These are phyloP conservation scores for Callocephalon fimbriatum DNA, from an alignment of 2,113 vertebrate genomes.

Conservation along the genomic window DNA sequence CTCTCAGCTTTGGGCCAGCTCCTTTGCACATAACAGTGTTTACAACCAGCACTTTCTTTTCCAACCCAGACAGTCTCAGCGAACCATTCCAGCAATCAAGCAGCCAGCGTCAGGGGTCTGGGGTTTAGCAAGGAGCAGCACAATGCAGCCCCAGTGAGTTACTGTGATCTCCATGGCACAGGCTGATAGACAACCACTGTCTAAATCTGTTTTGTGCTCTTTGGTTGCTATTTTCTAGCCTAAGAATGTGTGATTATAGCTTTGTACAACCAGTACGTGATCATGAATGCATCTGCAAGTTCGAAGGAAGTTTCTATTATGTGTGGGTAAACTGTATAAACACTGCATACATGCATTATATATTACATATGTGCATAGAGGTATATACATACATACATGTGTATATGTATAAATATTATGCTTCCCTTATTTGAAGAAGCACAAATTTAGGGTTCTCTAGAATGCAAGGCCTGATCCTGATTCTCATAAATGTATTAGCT, in stretches of 20 bases:
- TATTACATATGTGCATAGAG: background rate
- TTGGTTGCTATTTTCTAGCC: background rate
- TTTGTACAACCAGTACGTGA: background rate
- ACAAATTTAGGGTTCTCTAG: background rate
- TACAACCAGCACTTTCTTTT: background rate
- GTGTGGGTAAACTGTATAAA: background rate
- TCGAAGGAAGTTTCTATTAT: background rate
- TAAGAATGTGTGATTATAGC: background rate
- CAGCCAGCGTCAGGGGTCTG: background rate
- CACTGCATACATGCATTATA: rapidly evolving
- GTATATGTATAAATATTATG: background rate
- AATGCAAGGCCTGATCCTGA: background rate
- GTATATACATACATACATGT: background rate
- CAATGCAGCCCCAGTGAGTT: background rate
- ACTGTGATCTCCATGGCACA: background rate
- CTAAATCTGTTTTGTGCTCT: background rate
- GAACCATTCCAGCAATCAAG: background rate
- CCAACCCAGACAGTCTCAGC: background rate
- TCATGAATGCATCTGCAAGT: background rate
- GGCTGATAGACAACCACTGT: background rate
- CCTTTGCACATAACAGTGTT: background rate
- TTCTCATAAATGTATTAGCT: background rate
- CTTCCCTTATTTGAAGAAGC: background rate
- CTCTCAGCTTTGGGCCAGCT: background rate
- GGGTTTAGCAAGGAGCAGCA: background rate